Evolutionary conservation across 2,888 invertebrate species (phyloP), one percentile per base, ranked within the genome.

Genomic region (Erebia epiphron): DNA sequence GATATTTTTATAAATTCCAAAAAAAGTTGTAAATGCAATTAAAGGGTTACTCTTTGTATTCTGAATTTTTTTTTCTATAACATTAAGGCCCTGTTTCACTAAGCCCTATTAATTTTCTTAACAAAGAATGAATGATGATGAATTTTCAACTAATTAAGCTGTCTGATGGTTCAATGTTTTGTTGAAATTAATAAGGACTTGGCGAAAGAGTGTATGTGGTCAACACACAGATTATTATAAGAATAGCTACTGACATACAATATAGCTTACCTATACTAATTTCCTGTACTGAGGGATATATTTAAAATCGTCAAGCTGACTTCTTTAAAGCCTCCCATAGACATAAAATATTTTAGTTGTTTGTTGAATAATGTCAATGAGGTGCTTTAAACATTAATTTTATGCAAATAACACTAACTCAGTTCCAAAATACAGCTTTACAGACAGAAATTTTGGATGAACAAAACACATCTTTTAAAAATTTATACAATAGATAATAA

Each of bases 261-360:
- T 86, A 88, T 88, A 89, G 80, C 85, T 87, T 86, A n/a, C n/a
- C n/a, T n/a, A 86, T 75, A 78, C 90, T 92, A 92, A 90, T 87
- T 92, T 92, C 92, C 92, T 92, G 92, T 92, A 92, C 91, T 91
- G 92, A 88, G 88, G 92, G 90, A 92, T 92, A 92, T 91, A 90
- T 85, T 88, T 88, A 87, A 86, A 85, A 87, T 83, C 84, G 83
- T 81, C 80, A 82, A 82, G 84, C 85, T 80, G 87, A 77, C 75
- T 61, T 71, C 35, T 49, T 69, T 68, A 68, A 73, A 75, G 69
- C 71, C 62, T 67, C 74, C 63, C 68, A 70, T 56, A 52, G 70
- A 68, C 70, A 70, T 70, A 41, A 41, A 57, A 16, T 46, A 67
- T 60, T 67, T 26, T 35, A 62, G 58, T 57, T 41, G 57, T 69